Evolutionary conservation across 2,797 vertebrate species (phyloP).

Genomic region (Lophotriccus pileatus): DNA sequence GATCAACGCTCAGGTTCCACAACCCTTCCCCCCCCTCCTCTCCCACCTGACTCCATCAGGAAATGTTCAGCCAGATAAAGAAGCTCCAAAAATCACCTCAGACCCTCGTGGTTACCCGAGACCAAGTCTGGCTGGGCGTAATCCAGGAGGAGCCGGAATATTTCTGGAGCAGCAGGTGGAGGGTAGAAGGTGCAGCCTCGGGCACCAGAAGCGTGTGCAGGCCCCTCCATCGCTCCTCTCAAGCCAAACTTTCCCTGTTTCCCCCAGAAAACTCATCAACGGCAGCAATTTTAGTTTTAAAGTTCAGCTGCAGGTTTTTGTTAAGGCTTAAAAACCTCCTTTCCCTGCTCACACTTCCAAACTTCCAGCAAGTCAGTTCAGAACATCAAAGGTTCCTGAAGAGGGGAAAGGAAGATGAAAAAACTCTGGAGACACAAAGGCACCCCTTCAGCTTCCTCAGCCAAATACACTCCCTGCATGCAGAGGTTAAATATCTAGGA

Average conservation of each 20-base stretch:
- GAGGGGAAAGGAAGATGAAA: background rate
- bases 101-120: rapidly evolving
- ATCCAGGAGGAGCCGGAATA: background rate
- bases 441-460: background rate
- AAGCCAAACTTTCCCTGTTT: background rate
- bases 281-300: background rate
- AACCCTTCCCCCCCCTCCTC: background rate
- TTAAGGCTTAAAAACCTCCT: background rate
- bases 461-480: background rate
- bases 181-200: background rate
- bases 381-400: background rate
- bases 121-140: background rate
- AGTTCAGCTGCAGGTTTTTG: background rate
- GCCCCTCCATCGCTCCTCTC: background rate
- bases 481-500: background rate
- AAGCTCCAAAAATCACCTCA: background rate
- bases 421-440: background rate
- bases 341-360: background rate
- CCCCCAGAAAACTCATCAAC: background rate
- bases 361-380: background rate
- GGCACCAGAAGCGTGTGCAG: background rate
- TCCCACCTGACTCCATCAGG: rapidly evolving
- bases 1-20: background rate
- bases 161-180: background rate
- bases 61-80: background rate